A percentile compares a stretch with the other conserved stretches of the same genome.
These are phyloP conservation scores for Pandion haliaetus DNA, from an alignment of 2,113 vertebrate genomes.

Conservation along the genomic window DNA sequence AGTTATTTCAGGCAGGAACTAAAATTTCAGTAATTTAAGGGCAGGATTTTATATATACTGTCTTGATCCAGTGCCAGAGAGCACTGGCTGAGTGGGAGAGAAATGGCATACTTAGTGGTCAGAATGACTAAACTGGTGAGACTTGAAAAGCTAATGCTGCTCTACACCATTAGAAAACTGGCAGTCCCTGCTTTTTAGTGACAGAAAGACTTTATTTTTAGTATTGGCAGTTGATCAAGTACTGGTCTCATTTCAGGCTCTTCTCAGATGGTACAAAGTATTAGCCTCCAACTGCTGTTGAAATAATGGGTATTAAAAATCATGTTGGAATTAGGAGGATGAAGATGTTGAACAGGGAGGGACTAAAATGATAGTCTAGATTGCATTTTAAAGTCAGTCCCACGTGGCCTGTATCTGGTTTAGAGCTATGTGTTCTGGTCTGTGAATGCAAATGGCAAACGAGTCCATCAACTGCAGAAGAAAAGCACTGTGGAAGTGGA, in stretches of 20 bases:
- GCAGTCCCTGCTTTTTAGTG: constrained; percentile 40
- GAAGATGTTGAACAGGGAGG: neutral
- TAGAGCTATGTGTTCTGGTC: neutral
- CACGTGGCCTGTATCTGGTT: neutral
- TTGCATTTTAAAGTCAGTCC: neutral
- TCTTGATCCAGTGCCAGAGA: constrained; percentile 13
- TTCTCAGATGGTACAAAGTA: constrained; percentile 23
- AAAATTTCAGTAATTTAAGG: constrained; percentile 15
- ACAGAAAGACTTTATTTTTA: constrained; percentile 62
- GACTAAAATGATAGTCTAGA: neutral
- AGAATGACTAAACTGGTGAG: constrained; percentile 32
- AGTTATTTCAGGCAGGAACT: neutral
- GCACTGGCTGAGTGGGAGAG: neutral
- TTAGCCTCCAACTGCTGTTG: neutral
- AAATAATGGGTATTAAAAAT: constrained; percentile 47
- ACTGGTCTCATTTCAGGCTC: constrained; percentile 9
- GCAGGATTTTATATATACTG: neutral
- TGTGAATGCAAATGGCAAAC: neutral
- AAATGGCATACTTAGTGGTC: constrained; percentile 3
- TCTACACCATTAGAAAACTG: constrained; percentile 14
- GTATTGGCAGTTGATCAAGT: neutral
- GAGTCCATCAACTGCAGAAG: fast-evolving
- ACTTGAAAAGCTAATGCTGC: constrained; percentile 17
- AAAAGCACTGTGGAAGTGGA: neutral
- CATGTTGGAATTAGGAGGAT: neutral